Evolutionary conservation across 2,797 vertebrate species (phyloP).

Genomic region (Hippoglossus hippoglossus): DNA sequence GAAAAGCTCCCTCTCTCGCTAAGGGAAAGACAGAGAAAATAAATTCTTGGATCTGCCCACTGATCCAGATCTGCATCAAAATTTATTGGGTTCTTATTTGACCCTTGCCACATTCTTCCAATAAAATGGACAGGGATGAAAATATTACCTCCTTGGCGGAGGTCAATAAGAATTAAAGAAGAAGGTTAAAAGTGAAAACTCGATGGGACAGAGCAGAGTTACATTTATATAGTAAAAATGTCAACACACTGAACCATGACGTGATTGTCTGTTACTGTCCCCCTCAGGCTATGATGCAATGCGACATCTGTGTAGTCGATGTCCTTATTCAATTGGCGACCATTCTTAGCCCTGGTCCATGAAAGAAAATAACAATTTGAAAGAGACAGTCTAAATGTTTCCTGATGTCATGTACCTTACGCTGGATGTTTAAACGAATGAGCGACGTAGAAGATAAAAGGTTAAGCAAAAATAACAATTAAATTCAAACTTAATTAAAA

Average conservation of each 20-base stretch:
- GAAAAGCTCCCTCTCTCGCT: too few species aligned
- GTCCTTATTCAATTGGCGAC: neutral
- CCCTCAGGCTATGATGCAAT: neutral
- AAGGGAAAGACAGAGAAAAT: too few species aligned
- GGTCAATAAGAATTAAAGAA: too few species aligned
- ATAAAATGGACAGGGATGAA: too few species aligned
- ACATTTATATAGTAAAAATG: neutral
- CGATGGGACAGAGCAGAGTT: too few species aligned
- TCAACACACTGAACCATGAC: conserved; percentile 1
- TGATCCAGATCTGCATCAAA: too few species aligned
- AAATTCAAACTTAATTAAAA: too few species aligned
- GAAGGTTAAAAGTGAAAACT: too few species aligned
- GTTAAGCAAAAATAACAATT: neutral
- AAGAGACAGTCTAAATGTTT: neutral
- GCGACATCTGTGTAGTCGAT: neutral
- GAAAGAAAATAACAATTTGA: neutral
- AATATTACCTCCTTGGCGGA: too few species aligned
- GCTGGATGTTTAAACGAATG: neutral
- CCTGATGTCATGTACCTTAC: neutral
- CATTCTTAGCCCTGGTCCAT: neutral
- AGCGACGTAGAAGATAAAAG: neutral
- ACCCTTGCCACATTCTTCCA: too few species aligned
- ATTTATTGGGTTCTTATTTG: too few species aligned
- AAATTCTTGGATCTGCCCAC: too few species aligned
- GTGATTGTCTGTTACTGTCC: conserved; percentile 1